Conservation (phyloP, 2,797 vertebrate genomes). For the Bucorvus abyssinicus region DNA sequence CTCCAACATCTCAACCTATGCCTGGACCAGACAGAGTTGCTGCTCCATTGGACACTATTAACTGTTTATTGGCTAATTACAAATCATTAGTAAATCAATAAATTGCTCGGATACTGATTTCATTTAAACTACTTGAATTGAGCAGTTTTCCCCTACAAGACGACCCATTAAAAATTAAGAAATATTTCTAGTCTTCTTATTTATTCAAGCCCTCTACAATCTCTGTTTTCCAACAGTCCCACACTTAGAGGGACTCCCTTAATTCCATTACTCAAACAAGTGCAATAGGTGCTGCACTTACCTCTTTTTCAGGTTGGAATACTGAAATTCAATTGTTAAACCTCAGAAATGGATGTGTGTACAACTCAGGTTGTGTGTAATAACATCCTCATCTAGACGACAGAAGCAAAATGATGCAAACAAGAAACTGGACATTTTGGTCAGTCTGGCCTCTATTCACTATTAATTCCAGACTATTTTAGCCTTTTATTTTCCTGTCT, state of each 20-base stretch:
- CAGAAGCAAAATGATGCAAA: not conserved
- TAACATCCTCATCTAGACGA: not conserved
- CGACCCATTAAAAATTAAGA: not conserved
- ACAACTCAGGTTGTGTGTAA: not conserved
- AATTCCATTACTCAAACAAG: not conserved
- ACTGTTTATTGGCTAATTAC: not conserved
- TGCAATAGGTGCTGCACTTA: not conserved
- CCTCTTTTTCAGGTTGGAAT: not conserved
- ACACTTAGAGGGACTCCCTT: not conserved
- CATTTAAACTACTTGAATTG: not conserved
- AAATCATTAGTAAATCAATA: not conserved
- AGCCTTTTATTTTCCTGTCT: not conserved
- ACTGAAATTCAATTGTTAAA: not conserved
- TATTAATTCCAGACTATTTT: not conserved
- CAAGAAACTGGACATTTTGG: not conserved
- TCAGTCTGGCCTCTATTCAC: not conserved
- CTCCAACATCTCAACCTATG: not conserved
- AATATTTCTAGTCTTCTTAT: not conserved
- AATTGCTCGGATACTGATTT: not conserved
- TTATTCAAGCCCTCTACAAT: not conserved
- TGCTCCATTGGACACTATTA: not conserved
- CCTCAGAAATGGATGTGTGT: not conserved
- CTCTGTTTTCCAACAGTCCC: not conserved
- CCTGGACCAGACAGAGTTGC: not conserved
- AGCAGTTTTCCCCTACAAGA: not conserved